A percentile compares a stretch with the other conserved stretches of the same genome.
Evolutionary conservation across 53 echinoderm and acorn worm species (phyloP).

Genomic region (Mesocentrotus franciscanus): DNA sequence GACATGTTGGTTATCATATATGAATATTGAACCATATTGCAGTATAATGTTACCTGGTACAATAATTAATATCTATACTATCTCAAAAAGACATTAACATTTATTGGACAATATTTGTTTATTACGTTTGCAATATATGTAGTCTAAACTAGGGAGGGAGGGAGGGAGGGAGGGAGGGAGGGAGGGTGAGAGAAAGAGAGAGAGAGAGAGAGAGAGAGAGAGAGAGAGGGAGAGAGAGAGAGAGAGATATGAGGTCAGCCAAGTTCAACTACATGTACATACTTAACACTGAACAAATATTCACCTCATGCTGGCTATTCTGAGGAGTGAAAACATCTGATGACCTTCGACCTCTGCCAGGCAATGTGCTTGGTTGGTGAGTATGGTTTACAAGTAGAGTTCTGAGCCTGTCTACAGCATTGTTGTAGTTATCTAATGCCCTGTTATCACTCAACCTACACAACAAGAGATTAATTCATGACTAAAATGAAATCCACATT

Average conservation of each 20-base stretch:
- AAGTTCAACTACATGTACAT: background rate
- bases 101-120: background rate
- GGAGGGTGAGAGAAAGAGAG: background rate
- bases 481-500: background rate
- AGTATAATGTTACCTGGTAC: no score
- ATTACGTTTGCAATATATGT: no score
- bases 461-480: background rate
- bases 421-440: constrained; percentile 64
- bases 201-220: background rate
- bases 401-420: constrained; percentile 63
- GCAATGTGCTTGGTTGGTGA: constrained; percentile 43
- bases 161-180: background rate
- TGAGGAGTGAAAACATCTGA: constrained; percentile 16
- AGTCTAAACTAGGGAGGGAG: background rate
- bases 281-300: background rate
- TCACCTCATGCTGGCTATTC: constrained; percentile 49
- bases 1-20: background rate
- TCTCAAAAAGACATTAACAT: background rate
- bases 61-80: background rate
- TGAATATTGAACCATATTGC: no score
- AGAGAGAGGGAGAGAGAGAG: background rate
- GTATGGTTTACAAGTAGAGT: constrained; percentile 42
- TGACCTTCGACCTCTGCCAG: constrained; percentile 57
- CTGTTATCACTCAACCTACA: constrained; percentile 44
- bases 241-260: background rate